These are phyloP conservation scores for Brachionus sp. DNA, from an alignment of 1,140 invertebrate genomes.

Conservation along the genomic window DNA sequence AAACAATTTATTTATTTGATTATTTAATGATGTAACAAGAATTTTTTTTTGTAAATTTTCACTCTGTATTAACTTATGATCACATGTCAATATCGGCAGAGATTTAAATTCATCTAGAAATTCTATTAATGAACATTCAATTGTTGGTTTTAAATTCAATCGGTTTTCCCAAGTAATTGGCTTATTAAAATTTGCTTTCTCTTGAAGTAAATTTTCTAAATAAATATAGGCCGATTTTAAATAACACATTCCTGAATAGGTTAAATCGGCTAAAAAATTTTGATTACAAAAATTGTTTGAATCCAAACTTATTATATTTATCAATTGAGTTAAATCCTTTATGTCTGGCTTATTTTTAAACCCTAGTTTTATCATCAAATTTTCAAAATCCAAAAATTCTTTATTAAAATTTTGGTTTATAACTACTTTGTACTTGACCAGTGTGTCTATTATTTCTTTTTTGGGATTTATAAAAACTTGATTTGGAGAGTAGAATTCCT, in stretches of 20 bases:
- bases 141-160: neutral
- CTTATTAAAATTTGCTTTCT: neutral
- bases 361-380: neutral
- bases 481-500: neutral
- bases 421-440: neutral
- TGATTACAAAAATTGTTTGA: neutral
- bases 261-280: neutral
- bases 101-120: neutral
- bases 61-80: neutral
- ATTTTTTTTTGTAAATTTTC: neutral
- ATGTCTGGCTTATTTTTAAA: neutral
- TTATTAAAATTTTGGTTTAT: neutral
- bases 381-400: neutral
- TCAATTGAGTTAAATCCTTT: neutral
- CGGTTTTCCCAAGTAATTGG: neutral
- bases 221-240: neutral
- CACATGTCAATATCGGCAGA: neutral
- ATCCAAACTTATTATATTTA: neutral
- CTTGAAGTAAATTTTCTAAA: neutral
- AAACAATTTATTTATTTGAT: neutral
- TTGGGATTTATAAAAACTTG: neutral
- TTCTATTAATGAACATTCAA: neutral
- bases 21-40: neutral
- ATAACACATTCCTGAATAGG: neutral
- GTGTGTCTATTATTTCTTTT: neutral